These are phyloP conservation scores for Lysandra coridon DNA, from an alignment of 2,888 invertebrate genomes.

Conservation along the genomic window DNA sequence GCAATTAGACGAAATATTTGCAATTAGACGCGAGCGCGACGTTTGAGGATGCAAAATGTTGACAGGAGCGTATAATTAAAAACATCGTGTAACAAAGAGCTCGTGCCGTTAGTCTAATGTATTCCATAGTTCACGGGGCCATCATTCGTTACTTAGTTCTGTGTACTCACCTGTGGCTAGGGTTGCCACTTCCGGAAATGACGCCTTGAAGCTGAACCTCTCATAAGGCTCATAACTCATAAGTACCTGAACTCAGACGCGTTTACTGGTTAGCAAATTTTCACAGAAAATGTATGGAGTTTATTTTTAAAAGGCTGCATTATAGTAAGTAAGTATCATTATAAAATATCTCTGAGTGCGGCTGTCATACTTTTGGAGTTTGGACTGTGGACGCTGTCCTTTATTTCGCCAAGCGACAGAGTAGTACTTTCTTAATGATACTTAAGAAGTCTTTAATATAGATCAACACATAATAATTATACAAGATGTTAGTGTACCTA, in stretches of 20 bases:
- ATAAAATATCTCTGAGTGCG: no score
- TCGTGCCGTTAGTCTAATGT: constrained; percentile 43
- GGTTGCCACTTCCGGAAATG: not conserved
- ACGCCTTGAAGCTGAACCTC: not conserved
- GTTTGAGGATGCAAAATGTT: not conserved
- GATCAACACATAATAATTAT: not conserved
- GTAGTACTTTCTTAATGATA: not conserved
- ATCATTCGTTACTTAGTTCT: constrained; percentile 48
- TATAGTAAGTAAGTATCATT: no score
- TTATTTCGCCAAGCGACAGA: not conserved
- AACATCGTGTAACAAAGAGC: constrained; percentile 35
- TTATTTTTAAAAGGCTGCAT: no score
- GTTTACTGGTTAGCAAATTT: no score
- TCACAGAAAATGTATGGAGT: no score
- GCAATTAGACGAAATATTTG: not conserved
- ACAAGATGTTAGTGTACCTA: no score
- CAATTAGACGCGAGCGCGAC: not conserved
- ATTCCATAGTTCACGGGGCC: constrained; percentile 49
- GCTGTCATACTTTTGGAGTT: not conserved
- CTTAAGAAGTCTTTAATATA: not conserved
- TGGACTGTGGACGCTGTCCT: not conserved
- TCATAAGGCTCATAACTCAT: no score
- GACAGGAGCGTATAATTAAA: constrained; percentile 11
- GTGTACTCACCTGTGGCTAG: constrained; percentile 51
- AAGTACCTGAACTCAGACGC: no score